Percentiles rank a stretch among this genome's conserved stretches.
phyloP scores from a whole-genome alignment of 2,797 vertebrate genomes.

The Hoplostethus atlanticus region DNA sequence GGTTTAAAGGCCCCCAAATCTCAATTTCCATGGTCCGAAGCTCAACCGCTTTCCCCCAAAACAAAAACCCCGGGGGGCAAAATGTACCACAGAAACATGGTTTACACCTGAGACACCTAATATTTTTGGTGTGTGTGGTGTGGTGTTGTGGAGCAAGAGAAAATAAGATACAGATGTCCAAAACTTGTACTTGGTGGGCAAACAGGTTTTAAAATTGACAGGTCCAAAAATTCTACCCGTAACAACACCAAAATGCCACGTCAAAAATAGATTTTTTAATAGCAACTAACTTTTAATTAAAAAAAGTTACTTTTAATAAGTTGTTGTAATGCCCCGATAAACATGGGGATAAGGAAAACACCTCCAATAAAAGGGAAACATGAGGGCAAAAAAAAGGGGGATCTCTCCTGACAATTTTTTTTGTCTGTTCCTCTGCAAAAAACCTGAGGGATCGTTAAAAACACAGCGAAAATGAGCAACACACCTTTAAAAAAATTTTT shows the following conservation, averaged over 20 bases:
- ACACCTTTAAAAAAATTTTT: not conserved
- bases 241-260: too few species aligned
- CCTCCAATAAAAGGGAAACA: constrained; percentile 90
- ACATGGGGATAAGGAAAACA: constrained; percentile 91
- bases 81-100: not conserved
- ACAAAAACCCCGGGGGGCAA: constrained; percentile 80
- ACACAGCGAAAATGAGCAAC: too few species aligned
- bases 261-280: not conserved
- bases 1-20: constrained; percentile 91
- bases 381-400: constrained; percentile 87
- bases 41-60: constrained; percentile 98
- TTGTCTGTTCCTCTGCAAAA: constrained; percentile 68
- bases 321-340: constrained; percentile 88
- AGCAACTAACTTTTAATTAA: too few species aligned
- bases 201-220: too few species aligned
- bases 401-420: constrained; percentile 62
- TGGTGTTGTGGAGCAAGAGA: not conserved
- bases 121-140: not conserved
- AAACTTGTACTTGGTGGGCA: too few species aligned
- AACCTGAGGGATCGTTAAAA: constrained; percentile 70
- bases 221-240: too few species aligned
- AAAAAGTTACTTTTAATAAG: too few species aligned
- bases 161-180: too few species aligned
- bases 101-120: not conserved
- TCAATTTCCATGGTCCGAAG: constrained; percentile 92